These are phyloP conservation scores for Odocoileus virginianus DNA, from an alignment of 2,113 vertebrate species.

Conservation along the genomic window DNA sequence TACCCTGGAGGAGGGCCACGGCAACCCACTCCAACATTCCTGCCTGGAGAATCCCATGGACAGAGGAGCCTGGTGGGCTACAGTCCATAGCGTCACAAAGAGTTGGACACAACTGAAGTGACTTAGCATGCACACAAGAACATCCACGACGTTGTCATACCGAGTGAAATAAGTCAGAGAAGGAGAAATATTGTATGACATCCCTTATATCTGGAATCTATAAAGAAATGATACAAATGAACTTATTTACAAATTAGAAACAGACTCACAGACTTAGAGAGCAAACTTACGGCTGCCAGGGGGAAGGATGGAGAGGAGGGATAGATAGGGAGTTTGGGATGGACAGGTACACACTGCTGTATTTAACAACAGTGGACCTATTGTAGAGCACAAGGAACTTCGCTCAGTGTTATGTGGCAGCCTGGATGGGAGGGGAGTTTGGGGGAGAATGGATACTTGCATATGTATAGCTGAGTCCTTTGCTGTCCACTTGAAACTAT, in stretches of 20 bases:
- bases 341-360: neutral
- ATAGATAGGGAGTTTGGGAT: neutral
- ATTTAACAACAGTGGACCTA: no score
- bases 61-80: neutral
- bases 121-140: neutral
- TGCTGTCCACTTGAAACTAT: neutral
- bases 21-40: neutral
- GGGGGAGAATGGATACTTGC: neutral
- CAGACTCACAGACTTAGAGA: neutral
- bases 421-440: neutral
- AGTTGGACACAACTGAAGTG: neutral
- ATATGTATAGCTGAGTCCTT: neutral
- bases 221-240: neutral
- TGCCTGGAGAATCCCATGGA: neutral
- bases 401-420: neutral
- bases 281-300: neutral
- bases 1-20: neutral
- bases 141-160: neutral
- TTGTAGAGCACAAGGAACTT: neutral
- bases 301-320: neutral
- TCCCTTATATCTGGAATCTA: neutral
- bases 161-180: neutral
- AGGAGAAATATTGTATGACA: neutral
- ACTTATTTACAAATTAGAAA: neutral
- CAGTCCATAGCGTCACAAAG: neutral